Evolutionary conservation across 1,140 invertebrate genomes (phyloP), one percentile per base, ranked within the genome.

Genomic region (Melitaea cinxia): DNA sequence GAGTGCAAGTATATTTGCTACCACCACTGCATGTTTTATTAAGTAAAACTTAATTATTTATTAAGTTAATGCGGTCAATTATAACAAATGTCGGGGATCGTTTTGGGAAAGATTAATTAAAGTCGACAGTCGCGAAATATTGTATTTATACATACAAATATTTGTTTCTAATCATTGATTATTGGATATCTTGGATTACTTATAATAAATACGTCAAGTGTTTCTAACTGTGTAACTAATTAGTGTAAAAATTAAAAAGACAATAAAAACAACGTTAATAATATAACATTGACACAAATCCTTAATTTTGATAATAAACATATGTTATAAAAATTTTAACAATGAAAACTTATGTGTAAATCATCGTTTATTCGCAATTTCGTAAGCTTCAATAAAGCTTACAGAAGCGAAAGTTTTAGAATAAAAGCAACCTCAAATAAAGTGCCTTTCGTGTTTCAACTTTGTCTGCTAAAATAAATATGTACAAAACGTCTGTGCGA

Each of bases 391-490:
- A 33, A 33, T 33, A 33, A 33, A 33, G 30, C 30, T 33, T 33
- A 33, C 30, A 9, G 47, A 26, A 39, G 45, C 47, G 28, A 23
- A 60, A 35, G 19, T 37, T 50, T 54, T 62, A 30, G 54, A 47
- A 62, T 54, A 62, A 54, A 15, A 54, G 50, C 39, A 30, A 49
- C n/a, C 60, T 54, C 37, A 28, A 17, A 24, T 45, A 30, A 58
- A 62, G 60, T 47, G 39, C 60, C 39, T 37, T 62, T 35, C 50
- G 19, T 45, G 26, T 54, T 47, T 62, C 52, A 62, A 54, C 60
- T 62, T 52, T 56, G 35, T 24, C 56, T 62, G 60, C 54, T 47
- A 28, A 62, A 62, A 45, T 54, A 62, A 55, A 54, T 42, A 62
- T 54, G 21, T 37, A 37, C 14, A 10, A 37, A 61, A 21, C 6